phyloP scores from a whole-genome alignment of 2,888 invertebrate species.

The Homarus gammarus region DNA sequence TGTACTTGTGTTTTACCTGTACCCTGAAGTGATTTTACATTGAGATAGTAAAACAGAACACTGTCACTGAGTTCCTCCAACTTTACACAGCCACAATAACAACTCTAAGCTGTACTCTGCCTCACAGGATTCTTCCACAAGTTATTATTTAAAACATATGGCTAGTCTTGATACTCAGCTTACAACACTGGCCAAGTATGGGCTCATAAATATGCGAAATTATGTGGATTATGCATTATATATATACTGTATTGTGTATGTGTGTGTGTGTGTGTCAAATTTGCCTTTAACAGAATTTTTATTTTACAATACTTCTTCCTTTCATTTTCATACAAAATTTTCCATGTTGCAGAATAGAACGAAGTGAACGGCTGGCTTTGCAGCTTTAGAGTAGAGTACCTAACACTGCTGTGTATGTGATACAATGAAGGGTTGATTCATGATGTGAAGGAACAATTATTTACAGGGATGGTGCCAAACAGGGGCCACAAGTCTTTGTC shows the following conservation, averaged over 20 bases:
- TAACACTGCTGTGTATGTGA: conserved; percentile 70
- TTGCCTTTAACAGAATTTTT: not conserved
- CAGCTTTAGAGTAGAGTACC: conserved; percentile 69
- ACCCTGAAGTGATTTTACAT: no score
- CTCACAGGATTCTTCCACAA: not conserved
- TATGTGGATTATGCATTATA: not conserved
- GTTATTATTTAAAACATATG: conserved; percentile 1
- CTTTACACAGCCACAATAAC: no score
- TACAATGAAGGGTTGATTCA: conserved; percentile 72
- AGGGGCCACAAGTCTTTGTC: conserved; percentile 70
- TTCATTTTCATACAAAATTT: conserved; percentile 10
- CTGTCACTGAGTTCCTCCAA: no score
- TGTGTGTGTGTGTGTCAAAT: not conserved
- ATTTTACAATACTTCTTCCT: not conserved
- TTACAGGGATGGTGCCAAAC: conserved; percentile 71
- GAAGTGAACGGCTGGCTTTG: conserved; percentile 67
- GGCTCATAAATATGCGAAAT: conserved; percentile 15
- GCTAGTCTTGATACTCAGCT: conserved; percentile 14
- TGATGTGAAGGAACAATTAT: conserved; percentile 73
- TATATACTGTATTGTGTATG: not conserved
- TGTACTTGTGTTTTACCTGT: no score
- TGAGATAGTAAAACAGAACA: no score
- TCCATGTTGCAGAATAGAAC: conserved; percentile 64
- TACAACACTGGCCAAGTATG: conserved; percentile 20
- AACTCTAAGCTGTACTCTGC: not conserved